A percentile compares a stretch with the other conserved stretches of the same genome.
Evolutionary conservation across 2,888 invertebrate species (phyloP).

Genomic region (Pollenia angustigena): DNA sequence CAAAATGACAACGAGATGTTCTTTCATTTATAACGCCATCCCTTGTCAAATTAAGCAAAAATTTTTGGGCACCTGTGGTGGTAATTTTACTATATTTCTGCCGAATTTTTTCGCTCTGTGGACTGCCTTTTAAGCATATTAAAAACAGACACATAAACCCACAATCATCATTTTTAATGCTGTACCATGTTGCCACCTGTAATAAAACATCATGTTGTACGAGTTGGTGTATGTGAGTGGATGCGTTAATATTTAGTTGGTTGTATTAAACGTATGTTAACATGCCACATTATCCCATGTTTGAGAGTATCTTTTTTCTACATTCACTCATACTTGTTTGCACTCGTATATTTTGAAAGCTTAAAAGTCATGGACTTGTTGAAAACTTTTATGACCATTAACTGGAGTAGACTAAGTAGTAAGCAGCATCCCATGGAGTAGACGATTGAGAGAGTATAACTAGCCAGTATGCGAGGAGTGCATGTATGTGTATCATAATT

Average conservation of each 20-base stretch:
- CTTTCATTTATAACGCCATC: no score
- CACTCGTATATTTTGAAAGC: conserved; percentile 26
- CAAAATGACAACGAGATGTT: no score
- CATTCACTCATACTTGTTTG: background rate
- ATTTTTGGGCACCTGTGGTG: no score
- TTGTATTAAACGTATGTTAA: conserved; percentile 46
- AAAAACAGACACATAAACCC: background rate
- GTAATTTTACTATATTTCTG: no score
- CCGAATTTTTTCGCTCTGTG: background rate
- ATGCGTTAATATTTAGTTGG: background rate
- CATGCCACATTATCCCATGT: conserved; percentile 46
- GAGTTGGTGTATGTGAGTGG: background rate
- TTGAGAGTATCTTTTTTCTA: background rate
- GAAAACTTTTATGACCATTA: conserved; percentile 61
- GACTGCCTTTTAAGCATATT: background rate
- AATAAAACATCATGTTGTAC: conserved; percentile 59
- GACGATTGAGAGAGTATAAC: background rate
- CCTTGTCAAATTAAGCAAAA: no score
- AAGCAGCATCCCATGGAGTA: background rate
- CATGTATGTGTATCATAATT: conserved; percentile 31
- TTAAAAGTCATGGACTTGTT: conserved; percentile 61
- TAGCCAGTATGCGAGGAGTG: no score
- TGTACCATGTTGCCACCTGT: conserved; percentile 60
- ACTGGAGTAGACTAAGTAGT: conserved; percentile 11
- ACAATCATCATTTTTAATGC: conserved; percentile 11